Evolutionary conservation across 2,888 invertebrate genomes (phyloP), one percentile per base, ranked within the genome.

Genomic region (Caenorhabditis sinica): DNA sequence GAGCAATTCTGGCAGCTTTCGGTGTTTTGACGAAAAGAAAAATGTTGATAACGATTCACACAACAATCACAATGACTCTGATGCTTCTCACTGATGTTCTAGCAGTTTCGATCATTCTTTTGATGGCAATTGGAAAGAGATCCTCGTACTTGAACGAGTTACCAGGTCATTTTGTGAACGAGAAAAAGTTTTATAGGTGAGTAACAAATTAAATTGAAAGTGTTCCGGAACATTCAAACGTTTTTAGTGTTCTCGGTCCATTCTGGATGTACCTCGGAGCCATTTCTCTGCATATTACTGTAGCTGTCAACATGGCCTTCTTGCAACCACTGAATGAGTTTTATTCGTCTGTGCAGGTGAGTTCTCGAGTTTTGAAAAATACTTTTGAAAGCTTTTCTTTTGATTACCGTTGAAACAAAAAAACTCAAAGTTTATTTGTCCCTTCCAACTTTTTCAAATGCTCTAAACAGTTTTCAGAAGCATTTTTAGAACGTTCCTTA

Each of bases 221-320:
- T n/a, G n/a, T n/a, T n/a, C n/a, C n/a, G n/a, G n/a, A n/a, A n/a
- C n/a, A n/a, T n/a, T 13, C 9, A 4, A 40, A 2, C 6, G 28
- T 28, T 61, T 76, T 49, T 73, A 77, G 82, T 33, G 80, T 89
- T 23, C 83, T 92, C 5, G 92, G 92, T 9, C 92, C 92, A 9
- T 92, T 92, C 73, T 92, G 92, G 92, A 91, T 92, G 83, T 92
- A 92, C 81, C 84, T 92, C 9, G 86, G 89, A 30, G 92, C 92
- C 5, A 92, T 92, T 49, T 76, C 89, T 49, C 88, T 92, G 11
- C 92, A 92, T 76, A 91, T 91, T 66, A 86, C 89, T 9, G 92
- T 92, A 6, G 91, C 92, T 11, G 82, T 89, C 33, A 91, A 90
- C 40, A 91, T 91, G 88, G 91, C 91, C 20, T 89, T 91, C 51